Evolutionary conservation across 2,113 vertebrate genomes (phyloP), one percentile per base, ranked within the genome.

Genomic region (Tyto alba): DNA sequence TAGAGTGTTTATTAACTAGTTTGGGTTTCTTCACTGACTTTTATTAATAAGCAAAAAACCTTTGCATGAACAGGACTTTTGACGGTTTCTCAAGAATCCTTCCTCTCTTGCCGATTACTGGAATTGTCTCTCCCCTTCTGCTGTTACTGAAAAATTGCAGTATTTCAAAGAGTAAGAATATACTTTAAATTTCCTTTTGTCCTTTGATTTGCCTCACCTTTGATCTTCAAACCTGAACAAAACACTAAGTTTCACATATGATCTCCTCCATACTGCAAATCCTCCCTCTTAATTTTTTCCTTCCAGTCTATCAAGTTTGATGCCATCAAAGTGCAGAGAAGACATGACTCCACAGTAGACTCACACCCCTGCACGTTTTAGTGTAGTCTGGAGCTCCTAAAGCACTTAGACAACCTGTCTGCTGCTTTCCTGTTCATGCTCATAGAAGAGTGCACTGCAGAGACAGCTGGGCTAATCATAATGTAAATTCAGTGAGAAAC

Each of bases 401-500:
- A 67, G 19, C 60, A 4, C 67, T 47, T 32, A 2, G 15, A n/a
- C 82, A 41, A 15, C 30, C 66, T 32, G 10, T 20, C 77, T 84
- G 64, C 78, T 76, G 74, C 40, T 74, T 74, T 34, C 60, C 15
- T 7, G 15, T 43, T 50, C 53, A 1, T 7, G 40, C 45, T 84
- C 50, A 32, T 16, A 68, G 87, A 56, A 75, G 59, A 76, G 40
- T 17, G 32, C 73, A 5, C 53, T 48, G 84, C 69, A 91, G 60
- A 91, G 80, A 66, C 69, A 69, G 94, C 93, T 90, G 74, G 57
- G 74, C 91, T 92, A 53, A 81, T 88, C 76, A 20, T 69, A 87
- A 89, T 92, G 94, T 86, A 96, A 74, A 93, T 52, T 82, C 95
- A 63, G 80, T 73, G 57, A 92, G 90, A 93, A 97, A 41, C 11